Conservation (phyloP, 1,140 invertebrate genomes). For the Drosophila kanapiae region DNA sequence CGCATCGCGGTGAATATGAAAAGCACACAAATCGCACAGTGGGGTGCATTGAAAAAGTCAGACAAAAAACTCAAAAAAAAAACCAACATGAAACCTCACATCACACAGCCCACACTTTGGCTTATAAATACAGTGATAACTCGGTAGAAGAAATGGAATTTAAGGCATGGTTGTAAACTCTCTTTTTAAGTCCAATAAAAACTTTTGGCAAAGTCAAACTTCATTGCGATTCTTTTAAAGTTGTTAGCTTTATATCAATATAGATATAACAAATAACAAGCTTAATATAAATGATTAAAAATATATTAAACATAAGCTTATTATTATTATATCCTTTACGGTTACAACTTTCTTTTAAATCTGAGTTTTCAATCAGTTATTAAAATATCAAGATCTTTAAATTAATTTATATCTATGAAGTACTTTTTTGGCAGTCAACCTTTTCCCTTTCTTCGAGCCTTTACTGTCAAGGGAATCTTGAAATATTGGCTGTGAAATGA, state of each 20-base stretch:
- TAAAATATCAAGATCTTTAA: background rate
- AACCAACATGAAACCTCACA: constrained; percentile 22
- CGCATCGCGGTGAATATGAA: constrained; percentile 72
- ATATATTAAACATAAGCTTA: no score
- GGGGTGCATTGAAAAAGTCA: constrained; percentile 59
- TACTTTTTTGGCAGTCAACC: accelerated
- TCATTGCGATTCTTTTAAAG: background rate
- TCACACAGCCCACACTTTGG: constrained; percentile 65
- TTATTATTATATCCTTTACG: background rate
- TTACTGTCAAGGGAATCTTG: constrained; percentile 1
- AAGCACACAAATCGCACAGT: constrained; percentile 78
- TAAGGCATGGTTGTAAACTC: background rate
- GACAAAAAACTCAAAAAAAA: constrained; percentile 17
- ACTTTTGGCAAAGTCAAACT: no score
- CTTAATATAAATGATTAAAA: background rate
- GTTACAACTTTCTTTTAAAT: background rate
- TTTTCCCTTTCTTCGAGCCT: background rate
- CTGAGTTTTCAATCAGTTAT: background rate
- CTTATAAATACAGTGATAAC: constrained; percentile 32
- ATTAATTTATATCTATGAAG: background rate
- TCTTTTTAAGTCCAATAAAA: no score
- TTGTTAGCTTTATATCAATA: background rate
- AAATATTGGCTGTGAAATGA: constrained; percentile 50
- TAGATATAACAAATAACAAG: background rate
- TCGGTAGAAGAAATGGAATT: background rate